phyloP scores from a whole-genome alignment of 2,113 vertebrate genomes.

The Dascyllus trimaculatus region DNA sequence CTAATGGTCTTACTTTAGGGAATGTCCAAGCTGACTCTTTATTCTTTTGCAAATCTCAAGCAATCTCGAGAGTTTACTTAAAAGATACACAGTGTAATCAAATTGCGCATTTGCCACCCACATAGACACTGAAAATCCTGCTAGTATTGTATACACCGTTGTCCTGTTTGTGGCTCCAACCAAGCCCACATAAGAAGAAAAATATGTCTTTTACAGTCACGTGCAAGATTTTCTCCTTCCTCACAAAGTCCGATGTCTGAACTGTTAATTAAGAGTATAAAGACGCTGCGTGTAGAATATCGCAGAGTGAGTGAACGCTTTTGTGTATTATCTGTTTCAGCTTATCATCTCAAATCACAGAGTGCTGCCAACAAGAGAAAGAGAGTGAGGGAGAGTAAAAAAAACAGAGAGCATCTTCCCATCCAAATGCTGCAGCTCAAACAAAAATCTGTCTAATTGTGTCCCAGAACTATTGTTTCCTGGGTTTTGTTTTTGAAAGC shows the following conservation, averaged over 20 bases:
- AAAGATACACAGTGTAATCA: slow-evolving; percentile 63
- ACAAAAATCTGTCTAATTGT: slow-evolving; percentile 48
- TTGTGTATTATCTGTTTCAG: slow-evolving; percentile 22
- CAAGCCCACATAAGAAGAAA: slow-evolving; percentile 52
- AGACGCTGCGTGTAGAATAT: slow-evolving; percentile 9
- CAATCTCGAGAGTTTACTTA: slow-evolving; percentile 57
- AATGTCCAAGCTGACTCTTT: slow-evolving; percentile 47
- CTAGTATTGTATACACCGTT: slow-evolving; percentile 37
- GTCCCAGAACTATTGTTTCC: slow-evolving; percentile 53
- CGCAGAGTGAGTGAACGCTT: neutral
- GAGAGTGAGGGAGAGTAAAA: neutral
- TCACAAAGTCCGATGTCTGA: neutral
- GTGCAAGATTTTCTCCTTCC: slow-evolving; percentile 9
- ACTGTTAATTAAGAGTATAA: slow-evolving; percentile 11
- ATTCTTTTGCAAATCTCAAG: slow-evolving; percentile 51
- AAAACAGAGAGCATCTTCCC: slow-evolving; percentile 49
- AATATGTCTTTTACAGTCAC: slow-evolving; percentile 28
- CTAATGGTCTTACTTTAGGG: slow-evolving; percentile 24
- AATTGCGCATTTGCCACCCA: slow-evolving; percentile 70
- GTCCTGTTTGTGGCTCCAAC: slow-evolving; percentile 40
- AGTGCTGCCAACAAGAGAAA: slow-evolving; percentile 16
- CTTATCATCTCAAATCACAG: slow-evolving; percentile 27
- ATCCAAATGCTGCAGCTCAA: slow-evolving; percentile 49
- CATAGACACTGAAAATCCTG: slow-evolving; percentile 50
- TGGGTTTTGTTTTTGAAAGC: slow-evolving; percentile 50